Evolutionary conservation across 2,797 vertebrate species (phyloP).

Genomic region (Crenichthys baileyi): DNA sequence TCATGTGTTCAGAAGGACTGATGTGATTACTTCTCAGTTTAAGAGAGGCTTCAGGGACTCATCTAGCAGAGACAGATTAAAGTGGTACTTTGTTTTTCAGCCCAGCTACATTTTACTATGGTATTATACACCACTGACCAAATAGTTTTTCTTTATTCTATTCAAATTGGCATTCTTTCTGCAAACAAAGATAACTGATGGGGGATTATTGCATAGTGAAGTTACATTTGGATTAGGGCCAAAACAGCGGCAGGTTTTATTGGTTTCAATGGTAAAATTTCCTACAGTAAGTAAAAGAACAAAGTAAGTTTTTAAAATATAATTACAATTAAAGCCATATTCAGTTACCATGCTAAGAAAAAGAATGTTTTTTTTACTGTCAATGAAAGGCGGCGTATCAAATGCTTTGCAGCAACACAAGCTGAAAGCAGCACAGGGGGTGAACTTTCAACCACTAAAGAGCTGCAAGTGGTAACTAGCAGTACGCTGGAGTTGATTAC

Average conservation of each 20-base stretch:
- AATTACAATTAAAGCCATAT: too few relatives aligned
- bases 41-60: constrained; percentile 40
- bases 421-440: too few relatives aligned
- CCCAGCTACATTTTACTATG: constrained; percentile 7
- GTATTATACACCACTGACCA: background rate
- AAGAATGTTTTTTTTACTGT: too few relatives aligned
- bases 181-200: background rate
- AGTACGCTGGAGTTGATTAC: too few relatives aligned
- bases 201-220: background rate
- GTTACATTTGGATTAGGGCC: too few relatives aligned
- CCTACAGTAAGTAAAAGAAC: background rate
- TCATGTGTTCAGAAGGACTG: constrained; percentile 50
- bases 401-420: too few relatives aligned
- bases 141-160: background rate
- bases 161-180: background rate
- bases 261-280: background rate
- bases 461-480: too few relatives aligned
- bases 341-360: too few relatives aligned
- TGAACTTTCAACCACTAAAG: too few relatives aligned
- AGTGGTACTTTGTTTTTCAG: constrained; percentile 23
- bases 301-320: too few relatives aligned
- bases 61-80: constrained; percentile 33
- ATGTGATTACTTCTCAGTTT: constrained; percentile 59
- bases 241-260: background rate
- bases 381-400: too few relatives aligned